Percentiles rank a stretch among this genome's conserved stretches.
Evolutionary conservation across 2,797 vertebrate species (phyloP).

Genomic region (Gymnoscopelus microlampas): DNA sequence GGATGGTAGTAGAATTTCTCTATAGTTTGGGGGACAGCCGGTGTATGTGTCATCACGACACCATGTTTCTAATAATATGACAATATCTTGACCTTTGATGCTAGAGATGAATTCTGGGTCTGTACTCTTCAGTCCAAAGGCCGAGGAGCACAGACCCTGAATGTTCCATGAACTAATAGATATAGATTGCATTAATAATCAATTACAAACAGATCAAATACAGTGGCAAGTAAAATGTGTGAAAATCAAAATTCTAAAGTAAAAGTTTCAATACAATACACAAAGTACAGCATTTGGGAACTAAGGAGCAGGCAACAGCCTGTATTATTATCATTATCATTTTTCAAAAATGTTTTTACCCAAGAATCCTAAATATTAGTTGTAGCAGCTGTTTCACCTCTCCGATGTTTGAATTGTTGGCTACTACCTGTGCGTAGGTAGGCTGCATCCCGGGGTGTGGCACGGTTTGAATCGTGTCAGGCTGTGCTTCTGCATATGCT

Average conservation of each 20-base stretch:
- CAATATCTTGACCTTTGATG: conserved; percentile 4
- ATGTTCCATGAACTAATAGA: not conserved
- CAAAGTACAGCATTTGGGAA: not conserved
- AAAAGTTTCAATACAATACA: no score
- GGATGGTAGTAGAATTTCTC: not conserved
- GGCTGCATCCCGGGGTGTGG: not conserved
- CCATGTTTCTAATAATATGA: conserved; percentile 22
- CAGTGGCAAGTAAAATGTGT: not conserved
- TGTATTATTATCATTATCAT: not conserved
- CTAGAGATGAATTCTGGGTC: not conserved
- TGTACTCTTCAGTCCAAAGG: not conserved
- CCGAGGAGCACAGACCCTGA: not conserved
- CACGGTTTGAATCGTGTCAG: not conserved
- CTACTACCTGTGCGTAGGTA: not conserved
- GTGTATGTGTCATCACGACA: conserved; percentile 2
- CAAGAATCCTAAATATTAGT: not conserved
- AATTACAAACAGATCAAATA: not conserved
- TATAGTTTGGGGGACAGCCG: conserved; percentile 13
- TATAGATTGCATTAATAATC: not conserved
- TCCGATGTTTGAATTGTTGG: not conserved
- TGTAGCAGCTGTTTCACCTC: not conserved
- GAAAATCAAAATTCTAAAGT: not conserved
- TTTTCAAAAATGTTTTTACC: not conserved
- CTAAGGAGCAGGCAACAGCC: not conserved
- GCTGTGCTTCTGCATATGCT: not conserved